Evolutionary conservation across 2,797 vertebrate genomes (phyloP), one percentile per base, ranked within the genome.

Genomic region (Pygocentrus nattereri): DNA sequence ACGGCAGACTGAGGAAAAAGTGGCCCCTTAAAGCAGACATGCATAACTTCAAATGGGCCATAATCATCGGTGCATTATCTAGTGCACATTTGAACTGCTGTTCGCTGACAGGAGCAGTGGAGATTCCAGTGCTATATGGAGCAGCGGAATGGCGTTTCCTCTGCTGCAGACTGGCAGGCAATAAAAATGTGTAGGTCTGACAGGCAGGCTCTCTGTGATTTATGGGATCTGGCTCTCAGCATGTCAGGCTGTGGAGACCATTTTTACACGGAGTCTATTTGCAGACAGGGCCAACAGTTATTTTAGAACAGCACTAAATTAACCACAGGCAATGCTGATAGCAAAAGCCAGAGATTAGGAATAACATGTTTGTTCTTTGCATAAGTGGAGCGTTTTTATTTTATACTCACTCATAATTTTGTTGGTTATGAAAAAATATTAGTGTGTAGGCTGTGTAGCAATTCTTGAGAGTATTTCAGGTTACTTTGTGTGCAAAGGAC

Each of bases 151-250:
- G 71, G 74, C n/a, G 75, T 78, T 83, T 80, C 75, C 79, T 87
- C 82, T 79, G 54, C 84, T 79, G 80, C 76, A 85, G 84, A 61
- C 76, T 82, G 78, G 49, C 83, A 86, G 84, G 82, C 79, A 85
- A 77, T 89, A 86, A 89, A 89, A 86, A 86, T 62, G 47, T 56
- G 62, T 75, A 82, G 77, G 78, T 79, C 73, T 89, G 90, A 89
- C 90, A 91, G 85, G 52, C 85, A 81, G 74, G 78, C 83, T 76
- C 59, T 64, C 15, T 76, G 80, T 91, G 89, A 91, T 91, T 91
- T 87, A 91, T 91, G 85, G 44, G 82, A 71, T 78, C 65, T 76
- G 73, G 78, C 79, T 77, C 75, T 80, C 77, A 85, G 80, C 85
- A 86, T 86, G 86, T 82, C 54, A 30, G 74, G 84, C 87, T 82